Evolutionary conservation across 2,113 vertebrate genomes (phyloP).

Genomic region (Phalacrocorax pelagicus): DNA sequence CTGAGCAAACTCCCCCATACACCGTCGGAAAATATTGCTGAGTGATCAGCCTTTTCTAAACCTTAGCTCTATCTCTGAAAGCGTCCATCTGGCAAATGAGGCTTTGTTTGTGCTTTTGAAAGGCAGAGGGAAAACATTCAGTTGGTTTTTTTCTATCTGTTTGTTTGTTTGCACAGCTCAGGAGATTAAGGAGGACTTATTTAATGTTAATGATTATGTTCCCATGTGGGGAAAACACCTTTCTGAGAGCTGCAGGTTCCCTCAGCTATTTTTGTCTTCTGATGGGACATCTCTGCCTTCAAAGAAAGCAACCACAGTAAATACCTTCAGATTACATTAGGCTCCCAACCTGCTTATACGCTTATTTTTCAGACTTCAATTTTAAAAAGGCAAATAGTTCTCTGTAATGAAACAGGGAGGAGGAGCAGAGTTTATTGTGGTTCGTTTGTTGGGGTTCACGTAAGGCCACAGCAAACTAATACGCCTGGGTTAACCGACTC

Average conservation of each 20-base stretch:
- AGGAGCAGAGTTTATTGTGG: background rate
- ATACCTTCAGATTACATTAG: background rate
- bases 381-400: background rate
- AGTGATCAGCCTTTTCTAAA: conserved; percentile 17
- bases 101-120: conserved; percentile 60
- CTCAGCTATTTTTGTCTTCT: conserved; percentile 18
- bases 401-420: background rate
- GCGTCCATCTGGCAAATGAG: conserved; percentile 44
- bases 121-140: conserved; percentile 28
- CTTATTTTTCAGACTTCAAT: background rate
- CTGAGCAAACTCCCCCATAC: background rate
- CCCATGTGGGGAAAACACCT: conserved; percentile 28
- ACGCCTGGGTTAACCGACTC: background rate
- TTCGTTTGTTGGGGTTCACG: background rate
- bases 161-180: conserved; percentile 57
- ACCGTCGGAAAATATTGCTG: background rate
- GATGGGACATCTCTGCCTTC: conserved; percentile 26
- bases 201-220: conserved; percentile 45
- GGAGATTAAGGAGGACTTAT: conserved; percentile 41
- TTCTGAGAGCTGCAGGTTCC: conserved; percentile 7
- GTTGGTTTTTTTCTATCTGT: background rate
- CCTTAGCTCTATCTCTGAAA: conserved; percentile 24
- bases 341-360: background rate
- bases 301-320: conserved; percentile 24
- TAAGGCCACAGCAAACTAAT: background rate